phyloP scores from a whole-genome alignment of 2,113 vertebrate species.

The Siniperca knerii region DNA sequence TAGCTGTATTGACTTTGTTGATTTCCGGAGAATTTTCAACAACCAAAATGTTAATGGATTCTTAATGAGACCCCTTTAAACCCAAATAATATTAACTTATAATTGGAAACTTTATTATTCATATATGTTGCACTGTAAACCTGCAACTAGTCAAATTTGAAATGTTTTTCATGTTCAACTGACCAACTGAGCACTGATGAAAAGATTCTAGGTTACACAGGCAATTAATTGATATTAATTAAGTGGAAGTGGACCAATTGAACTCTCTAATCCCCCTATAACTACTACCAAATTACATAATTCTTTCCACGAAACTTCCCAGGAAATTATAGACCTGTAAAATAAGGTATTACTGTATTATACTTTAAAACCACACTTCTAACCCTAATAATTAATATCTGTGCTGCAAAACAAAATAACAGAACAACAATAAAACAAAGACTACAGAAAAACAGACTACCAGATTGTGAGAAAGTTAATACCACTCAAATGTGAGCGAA shows the following conservation, averaged over 20 bases:
- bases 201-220: neutral
- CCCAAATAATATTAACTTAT: neutral
- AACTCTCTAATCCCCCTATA: neutral
- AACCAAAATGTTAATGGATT: neutral
- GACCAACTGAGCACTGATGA: neutral
- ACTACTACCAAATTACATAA: neutral
- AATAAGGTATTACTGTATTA: neutral
- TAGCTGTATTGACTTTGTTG: neutral
- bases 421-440: neutral
- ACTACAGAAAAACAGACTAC: neutral
- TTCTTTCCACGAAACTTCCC: neutral
- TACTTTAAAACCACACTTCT: neutral
- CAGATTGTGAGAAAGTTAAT: conserved; percentile 22
- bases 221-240: neutral
- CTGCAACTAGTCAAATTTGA: neutral
- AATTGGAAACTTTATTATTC: neutral
- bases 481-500: neutral
- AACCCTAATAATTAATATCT: neutral
- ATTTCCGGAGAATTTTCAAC: neutral
- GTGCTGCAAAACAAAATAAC: neutral
- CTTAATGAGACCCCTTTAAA: neutral
- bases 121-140: neutral
- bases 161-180: neutral
- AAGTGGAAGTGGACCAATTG: neutral
- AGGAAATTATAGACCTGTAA: neutral